These are phyloP conservation scores for Parapristionchus giblindavisi DNA, from an alignment of 2,888 invertebrate species.

Conservation along the genomic window DNA sequence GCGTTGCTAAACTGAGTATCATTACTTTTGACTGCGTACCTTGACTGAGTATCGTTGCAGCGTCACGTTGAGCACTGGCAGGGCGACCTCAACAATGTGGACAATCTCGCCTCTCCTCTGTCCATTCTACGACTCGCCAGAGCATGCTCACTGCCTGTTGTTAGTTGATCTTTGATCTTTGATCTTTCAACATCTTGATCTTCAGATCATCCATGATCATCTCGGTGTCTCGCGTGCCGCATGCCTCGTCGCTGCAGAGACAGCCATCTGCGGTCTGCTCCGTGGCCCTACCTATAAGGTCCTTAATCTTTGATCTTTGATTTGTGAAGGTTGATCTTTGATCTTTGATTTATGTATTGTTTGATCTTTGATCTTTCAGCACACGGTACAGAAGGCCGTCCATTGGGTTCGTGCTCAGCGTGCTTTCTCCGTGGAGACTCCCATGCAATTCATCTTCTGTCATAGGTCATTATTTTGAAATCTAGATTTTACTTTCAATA, in stretches of 20 bases:
- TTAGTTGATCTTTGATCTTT: no score
- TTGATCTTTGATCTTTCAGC: conserved; percentile 45
- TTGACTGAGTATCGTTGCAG: conserved; percentile 41
- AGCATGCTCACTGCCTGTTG: conserved; percentile 57
- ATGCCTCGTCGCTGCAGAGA: conserved; percentile 61
- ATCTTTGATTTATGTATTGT: background rate
- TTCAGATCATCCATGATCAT: conserved; percentile 51
- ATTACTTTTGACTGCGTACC: background rate
- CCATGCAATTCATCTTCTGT: conserved; percentile 64
- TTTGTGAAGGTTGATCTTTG: background rate
- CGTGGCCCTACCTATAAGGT: conserved; percentile 65
- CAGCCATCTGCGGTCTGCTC: conserved; percentile 62
- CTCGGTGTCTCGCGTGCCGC: conserved; percentile 62
- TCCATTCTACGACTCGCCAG: conserved; percentile 58
- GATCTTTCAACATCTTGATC: no score
- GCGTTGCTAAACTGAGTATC: background rate
- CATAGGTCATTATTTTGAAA: conserved; percentile 38
- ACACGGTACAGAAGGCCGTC: conserved; percentile 63
- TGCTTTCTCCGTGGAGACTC: conserved; percentile 65
- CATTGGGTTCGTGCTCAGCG: conserved; percentile 63
- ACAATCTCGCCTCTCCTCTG: conserved; percentile 56
- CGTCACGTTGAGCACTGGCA: conserved; percentile 65
- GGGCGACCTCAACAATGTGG: conserved; percentile 66
- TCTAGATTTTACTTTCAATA: background rate
- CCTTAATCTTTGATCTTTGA: background rate